These are phyloP conservation scores for Cricetomys ansorgei DNA, from an alignment of 2,113 vertebrate genomes.

Conservation along the genomic window DNA sequence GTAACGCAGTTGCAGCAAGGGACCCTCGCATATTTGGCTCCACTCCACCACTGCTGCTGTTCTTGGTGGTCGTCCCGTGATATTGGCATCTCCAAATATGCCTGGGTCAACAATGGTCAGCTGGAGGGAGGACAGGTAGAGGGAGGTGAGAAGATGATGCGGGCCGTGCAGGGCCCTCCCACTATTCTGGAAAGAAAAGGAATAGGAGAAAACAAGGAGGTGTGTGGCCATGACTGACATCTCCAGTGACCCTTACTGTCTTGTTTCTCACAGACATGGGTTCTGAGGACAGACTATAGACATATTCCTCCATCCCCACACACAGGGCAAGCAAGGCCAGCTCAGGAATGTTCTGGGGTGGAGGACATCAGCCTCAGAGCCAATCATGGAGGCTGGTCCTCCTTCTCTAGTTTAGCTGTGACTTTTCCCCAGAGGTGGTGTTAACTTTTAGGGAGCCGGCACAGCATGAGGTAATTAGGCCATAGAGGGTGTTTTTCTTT, in stretches of 20 bases:
- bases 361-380: not conserved
- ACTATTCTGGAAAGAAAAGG: not conserved
- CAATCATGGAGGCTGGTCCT: not conserved
- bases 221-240: not conserved
- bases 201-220: not conserved
- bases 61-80: too few relatives aligned
- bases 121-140: too few relatives aligned
- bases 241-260: not conserved
- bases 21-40: too few relatives aligned
- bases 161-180: too few relatives aligned
- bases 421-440: not conserved
- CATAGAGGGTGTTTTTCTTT: not conserved
- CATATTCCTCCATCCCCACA: not conserved
- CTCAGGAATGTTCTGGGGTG: not conserved
- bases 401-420: not conserved
- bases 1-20: too few relatives aligned
- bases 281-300: not conserved
- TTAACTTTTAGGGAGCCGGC: not conserved
- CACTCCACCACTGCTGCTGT: too few relatives aligned
- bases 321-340: not conserved
- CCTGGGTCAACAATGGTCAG: too few relatives aligned
- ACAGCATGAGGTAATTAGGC: not conserved
- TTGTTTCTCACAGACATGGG: not conserved
- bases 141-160: too few relatives aligned
- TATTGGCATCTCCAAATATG: too few relatives aligned